Percentiles rank a stretch among this genome's conserved stretches.
phyloP scores from a whole-genome alignment of 2,888 invertebrate genomes.

The Epicampocera succincta region DNA sequence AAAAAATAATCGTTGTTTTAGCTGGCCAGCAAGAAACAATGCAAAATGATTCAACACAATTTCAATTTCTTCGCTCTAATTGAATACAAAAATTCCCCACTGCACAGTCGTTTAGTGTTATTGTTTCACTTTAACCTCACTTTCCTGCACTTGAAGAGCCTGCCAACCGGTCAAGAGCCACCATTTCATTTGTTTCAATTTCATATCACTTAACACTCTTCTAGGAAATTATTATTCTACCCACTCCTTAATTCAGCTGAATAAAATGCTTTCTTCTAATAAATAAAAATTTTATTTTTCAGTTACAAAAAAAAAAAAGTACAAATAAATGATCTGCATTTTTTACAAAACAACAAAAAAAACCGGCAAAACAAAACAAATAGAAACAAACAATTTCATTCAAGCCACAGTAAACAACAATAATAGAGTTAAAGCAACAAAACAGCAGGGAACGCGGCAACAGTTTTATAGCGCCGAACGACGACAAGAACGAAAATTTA shows the following conservation, averaged over 20 bases:
- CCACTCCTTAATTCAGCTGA: constrained; percentile 9
- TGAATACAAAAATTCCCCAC: too few species aligned
- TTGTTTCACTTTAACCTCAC: too few species aligned
- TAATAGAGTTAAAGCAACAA: constrained; percentile 6
- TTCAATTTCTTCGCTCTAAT: too few species aligned
- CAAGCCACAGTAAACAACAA: constrained; percentile 35
- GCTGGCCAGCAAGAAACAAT: too few species aligned
- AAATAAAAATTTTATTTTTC: constrained; percentile 5
- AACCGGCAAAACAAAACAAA: constrained; percentile 21
- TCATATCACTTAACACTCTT: not conserved
- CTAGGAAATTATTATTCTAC: not conserved
- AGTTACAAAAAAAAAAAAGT: constrained; percentile 7
- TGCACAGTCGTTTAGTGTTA: too few species aligned
- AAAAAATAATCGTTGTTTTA: too few species aligned
- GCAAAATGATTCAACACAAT: too few species aligned
- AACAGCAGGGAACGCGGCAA: constrained; percentile 43
- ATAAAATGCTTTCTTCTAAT: not conserved
- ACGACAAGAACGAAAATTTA: constrained; percentile 4
- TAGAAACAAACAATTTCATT: constrained; percentile 16
- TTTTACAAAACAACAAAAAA: not conserved
- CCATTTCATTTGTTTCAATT: not conserved
- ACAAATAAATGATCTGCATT: constrained; percentile 49
- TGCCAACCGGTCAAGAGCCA: too few species aligned
- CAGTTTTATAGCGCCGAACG: constrained; percentile 7
- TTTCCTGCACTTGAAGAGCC: too few species aligned